These are phyloP conservation scores for Dryoscopus gambensis DNA, from an alignment of 2,113 vertebrate genomes.

Conservation along the genomic window DNA sequence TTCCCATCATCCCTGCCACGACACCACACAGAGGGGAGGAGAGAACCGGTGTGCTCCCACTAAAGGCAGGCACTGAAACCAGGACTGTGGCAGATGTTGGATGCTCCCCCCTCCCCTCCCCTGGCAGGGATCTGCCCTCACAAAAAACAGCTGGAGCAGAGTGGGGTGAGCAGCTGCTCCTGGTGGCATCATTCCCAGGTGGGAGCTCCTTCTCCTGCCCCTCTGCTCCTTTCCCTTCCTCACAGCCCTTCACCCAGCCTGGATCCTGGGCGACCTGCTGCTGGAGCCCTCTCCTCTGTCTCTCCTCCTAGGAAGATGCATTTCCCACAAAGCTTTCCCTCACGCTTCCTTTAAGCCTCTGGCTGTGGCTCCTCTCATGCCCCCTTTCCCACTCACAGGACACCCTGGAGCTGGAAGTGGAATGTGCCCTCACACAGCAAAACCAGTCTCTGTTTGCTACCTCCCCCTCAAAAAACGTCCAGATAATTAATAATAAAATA, in stretches of 20 bases:
- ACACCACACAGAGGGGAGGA: neutral
- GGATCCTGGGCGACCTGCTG: neutral
- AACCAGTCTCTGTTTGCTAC: neutral
- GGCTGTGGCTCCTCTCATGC: neutral
- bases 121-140: neutral
- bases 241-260: neutral
- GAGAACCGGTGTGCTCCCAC: neutral
- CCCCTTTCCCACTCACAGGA: neutral
- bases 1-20: neutral
- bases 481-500: neutral
- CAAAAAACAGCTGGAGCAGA: neutral
- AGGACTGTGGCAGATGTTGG: neutral
- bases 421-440: neutral
- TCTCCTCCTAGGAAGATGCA: neutral
- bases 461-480: accelerated
- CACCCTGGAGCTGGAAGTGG: neutral
- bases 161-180: neutral
- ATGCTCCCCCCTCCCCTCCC: neutral
- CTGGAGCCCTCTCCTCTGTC: neutral
- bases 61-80: neutral
- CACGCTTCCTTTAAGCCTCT: neutral
- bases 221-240: neutral
- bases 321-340: neutral
- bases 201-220: neutral
- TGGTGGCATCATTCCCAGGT: neutral